Base-by-base conservation (phyloP, 2,113 vertebrate species). In the Corythornis madagascariensis region DNA sequence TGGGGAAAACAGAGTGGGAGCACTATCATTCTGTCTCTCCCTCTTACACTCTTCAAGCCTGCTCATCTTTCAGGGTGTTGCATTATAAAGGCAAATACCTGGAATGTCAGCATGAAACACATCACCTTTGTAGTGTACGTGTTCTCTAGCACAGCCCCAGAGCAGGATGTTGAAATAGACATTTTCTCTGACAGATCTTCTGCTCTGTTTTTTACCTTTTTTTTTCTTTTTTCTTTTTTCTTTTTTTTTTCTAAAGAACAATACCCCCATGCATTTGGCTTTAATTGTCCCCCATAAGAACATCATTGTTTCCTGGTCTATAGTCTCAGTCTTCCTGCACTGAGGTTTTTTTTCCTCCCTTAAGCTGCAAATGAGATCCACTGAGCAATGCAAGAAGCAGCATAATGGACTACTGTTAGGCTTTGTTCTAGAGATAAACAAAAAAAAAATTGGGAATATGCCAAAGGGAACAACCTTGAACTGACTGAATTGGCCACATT, bases 61-160 rank as follows among this genome's bases (percentile, higher is more conserved):
- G 65, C 83, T 93, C 74, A 75, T 33, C 94, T 95, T 92, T 91
- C 88, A 96, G 84, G 53, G 56, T 81, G 56, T 86, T 95, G 81
- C 92, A 94, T 92, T 95, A 89, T 88, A 91, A 86, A 91, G 91
- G 22, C 52, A 53, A 91, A 93, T 64, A 94, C 86, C 86, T 95
- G 79, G 91, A 95, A 96, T 26, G 16, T 91, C 56, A 83, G 22
- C 64, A 22, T 55, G 64, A 88, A 92, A 63, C 57, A 79, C 63
- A 24, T 56, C 84, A 40, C 45, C 47, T 70, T 84, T 67, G 76
- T 87, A 72, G 59, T 72, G 76, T 89, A 93, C 42, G 50, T 95
- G 93, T 86, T 76, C 0, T 0, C 52, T 50, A 69, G 43, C 87
- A 85, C 63, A 82, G 60, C 20, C 22, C 61, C 66, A 64, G 69